A percentile compares a stretch with the other conserved stretches of the same genome.
These are phyloP conservation scores for Zygothrica quintamaculata DNA, from an alignment of 2,888 invertebrate species.

Conservation along the genomic window DNA sequence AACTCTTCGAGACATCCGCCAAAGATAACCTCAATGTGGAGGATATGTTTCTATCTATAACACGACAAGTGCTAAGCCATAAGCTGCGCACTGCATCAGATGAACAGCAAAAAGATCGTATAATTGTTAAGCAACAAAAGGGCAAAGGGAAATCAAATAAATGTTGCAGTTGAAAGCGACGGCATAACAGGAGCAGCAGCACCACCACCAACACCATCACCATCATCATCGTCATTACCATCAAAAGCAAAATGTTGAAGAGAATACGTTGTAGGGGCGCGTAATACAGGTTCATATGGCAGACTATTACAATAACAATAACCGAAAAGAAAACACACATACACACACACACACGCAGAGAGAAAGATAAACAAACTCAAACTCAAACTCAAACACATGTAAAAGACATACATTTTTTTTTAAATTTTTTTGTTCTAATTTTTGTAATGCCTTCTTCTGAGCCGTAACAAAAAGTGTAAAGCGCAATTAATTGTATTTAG, in stretches of 20 bases:
- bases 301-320: constrained; percentile 33
- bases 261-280: constrained; percentile 50
- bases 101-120: constrained; percentile 83
- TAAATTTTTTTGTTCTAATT: constrained; percentile 31
- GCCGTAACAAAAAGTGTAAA: constrained; percentile 71
- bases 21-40: constrained; percentile 99
- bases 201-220: too few species aligned
- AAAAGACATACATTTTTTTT: constrained; percentile 33
- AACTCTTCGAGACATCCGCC: constrained; percentile 98
- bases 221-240: too few species aligned
- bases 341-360: constrained; percentile 35
- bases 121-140: constrained; percentile 80
- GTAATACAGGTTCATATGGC: constrained; percentile 63
- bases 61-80: constrained; percentile 85
- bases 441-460: constrained; percentile 56
- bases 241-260: constrained; percentile 17
- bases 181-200: constrained; percentile 17
- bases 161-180: constrained; percentile 84
- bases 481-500: constrained; percentile 78
- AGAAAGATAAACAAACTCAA: constrained; percentile 35
- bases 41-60: constrained; percentile 94
- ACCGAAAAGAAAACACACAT: constrained; percentile 18
- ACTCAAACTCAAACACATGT: constrained; percentile 21
- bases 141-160: constrained; percentile 83
- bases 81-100: constrained; percentile 84